A percentile compares a stretch with the other conserved stretches of the same genome.
These are phyloP conservation scores for Drosophila arizonae DNA, from an alignment of 1,140 invertebrate genomes.

Conservation along the genomic window DNA sequence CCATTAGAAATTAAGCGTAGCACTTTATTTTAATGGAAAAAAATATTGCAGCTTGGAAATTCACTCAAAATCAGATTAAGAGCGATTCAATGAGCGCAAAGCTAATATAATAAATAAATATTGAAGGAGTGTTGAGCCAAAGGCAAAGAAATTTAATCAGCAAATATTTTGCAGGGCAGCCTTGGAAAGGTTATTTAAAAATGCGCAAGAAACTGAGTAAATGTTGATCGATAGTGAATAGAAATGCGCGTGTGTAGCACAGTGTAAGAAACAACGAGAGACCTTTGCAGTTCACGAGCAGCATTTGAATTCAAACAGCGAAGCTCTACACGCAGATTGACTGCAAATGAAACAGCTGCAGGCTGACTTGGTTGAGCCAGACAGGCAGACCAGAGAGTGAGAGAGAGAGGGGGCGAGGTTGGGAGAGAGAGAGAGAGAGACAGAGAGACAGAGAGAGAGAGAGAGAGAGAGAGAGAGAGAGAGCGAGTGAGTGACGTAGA, in stretches of 20 bases:
- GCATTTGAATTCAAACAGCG: constrained; percentile 4
- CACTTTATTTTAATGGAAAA: neutral
- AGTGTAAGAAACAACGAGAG: neutral
- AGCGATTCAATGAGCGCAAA: neutral
- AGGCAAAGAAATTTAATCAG: too few species aligned
- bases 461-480: too few species aligned
- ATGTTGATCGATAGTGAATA: neutral
- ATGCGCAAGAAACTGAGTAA: neutral
- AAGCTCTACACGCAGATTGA: constrained; percentile 24
- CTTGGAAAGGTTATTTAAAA: neutral
- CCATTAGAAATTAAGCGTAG: neutral
- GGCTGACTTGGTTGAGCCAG: neutral
- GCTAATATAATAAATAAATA: neutral
- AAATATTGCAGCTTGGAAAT: neutral
- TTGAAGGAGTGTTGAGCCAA: neutral
- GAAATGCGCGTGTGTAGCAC: neutral
- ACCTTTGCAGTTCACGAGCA: neutral
- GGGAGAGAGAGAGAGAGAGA: too few species aligned
- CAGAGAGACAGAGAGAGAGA: too few species aligned
- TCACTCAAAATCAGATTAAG: neutral
- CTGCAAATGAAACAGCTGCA: constrained; percentile 42
- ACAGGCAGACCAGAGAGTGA: neutral
- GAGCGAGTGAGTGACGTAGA: neutral
- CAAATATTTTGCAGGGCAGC: neutral
- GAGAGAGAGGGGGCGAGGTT: too few species aligned